Evolutionary conservation across 2,888 invertebrate species (phyloP).

Genomic region (Crematogaster levior): DNA sequence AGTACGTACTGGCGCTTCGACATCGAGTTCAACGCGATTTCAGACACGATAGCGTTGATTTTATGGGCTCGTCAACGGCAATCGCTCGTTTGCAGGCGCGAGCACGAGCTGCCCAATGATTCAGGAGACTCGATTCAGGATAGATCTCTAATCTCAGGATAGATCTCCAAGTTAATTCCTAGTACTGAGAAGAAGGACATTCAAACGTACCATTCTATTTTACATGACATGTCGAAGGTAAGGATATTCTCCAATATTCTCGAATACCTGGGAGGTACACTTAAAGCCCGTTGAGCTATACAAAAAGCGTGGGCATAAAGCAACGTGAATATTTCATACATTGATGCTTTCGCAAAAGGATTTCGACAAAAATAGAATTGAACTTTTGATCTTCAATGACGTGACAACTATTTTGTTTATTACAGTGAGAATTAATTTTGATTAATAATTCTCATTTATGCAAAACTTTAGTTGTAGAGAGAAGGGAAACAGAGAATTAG

Average conservation of each 20-base stretch:
- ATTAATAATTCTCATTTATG: slow-evolving; percentile 18
- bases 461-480: neutral
- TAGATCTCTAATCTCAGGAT: slow-evolving; percentile 20
- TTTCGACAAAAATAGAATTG: neutral
- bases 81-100: neutral
- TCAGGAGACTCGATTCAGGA: slow-evolving; percentile 10
- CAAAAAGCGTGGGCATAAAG: slow-evolving; percentile 3
- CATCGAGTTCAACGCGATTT: slow-evolving; percentile 30
- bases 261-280: neutral
- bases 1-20: slow-evolving; percentile 21
- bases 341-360: neutral
- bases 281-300: neutral
- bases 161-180: slow-evolving; percentile 17
- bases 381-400: neutral
- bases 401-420: neutral
- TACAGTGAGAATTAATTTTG: slow-evolving; percentile 17
- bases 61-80: slow-evolving; percentile 35
- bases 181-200: neutral
- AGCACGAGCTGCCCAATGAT: neutral
- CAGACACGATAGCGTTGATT: slow-evolving; percentile 44
- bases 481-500: neutral
- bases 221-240: neutral
- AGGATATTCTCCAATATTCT: neutral
- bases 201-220: neutral
- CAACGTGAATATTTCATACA: neutral